A percentile compares a stretch with the other conserved stretches of the same genome.
phyloP scores from a whole-genome alignment of 2,113 vertebrate genomes.

The Suricata suricatta region DNA sequence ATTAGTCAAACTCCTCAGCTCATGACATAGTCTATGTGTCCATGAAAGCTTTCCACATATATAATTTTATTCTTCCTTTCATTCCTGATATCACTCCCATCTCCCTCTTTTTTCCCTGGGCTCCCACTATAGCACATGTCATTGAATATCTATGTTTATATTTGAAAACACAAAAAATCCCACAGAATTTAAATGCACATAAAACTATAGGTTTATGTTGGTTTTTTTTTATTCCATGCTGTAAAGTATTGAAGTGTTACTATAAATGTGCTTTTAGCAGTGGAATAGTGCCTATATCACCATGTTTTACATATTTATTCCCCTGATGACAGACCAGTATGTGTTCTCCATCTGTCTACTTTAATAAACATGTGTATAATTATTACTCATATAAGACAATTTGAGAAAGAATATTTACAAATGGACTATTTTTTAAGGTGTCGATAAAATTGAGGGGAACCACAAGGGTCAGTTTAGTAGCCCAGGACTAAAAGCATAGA shows the following conservation, averaged over 20 bases:
- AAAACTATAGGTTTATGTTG: neutral
- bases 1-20: neutral
- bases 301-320: neutral
- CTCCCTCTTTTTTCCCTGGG: neutral
- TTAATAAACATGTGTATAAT: neutral
- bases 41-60: neutral
- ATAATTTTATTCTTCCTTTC: neutral
- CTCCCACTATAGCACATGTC: neutral
- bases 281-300: neutral
- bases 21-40: neutral
- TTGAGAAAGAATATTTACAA: neutral
- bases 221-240: conserved; percentile 11
- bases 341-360: neutral
- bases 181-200: neutral
- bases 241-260: neutral
- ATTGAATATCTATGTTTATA: neutral
- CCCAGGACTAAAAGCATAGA: neutral
- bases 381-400: neutral
- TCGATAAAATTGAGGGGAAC: neutral
- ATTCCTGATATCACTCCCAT: neutral
- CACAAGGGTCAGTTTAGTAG: neutral
- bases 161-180: neutral
- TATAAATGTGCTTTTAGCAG: conserved; percentile 26
- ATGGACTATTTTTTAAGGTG: neutral
- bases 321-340: neutral